These are phyloP conservation scores for Lutraria rhynchaena DNA, from an alignment of 1,140 invertebrate genomes.

Conservation along the genomic window DNA sequence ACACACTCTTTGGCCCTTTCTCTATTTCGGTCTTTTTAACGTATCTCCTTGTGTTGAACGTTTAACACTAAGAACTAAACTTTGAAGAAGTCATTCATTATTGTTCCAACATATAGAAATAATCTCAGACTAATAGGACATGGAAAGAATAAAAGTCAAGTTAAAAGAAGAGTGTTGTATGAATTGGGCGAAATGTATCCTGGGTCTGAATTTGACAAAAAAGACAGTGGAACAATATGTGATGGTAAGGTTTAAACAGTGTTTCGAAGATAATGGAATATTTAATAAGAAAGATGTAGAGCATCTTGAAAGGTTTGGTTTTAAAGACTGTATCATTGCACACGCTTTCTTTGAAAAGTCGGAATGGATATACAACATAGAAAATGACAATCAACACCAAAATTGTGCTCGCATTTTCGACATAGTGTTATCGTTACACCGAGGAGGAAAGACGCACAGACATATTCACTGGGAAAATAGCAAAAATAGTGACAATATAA, in stretches of 20 bases:
- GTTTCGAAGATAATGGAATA: not conserved
- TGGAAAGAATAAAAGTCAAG: not conserved
- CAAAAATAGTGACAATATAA: not conserved
- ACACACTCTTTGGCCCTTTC: too few species aligned
- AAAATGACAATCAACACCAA: not conserved
- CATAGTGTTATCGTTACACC: not conserved
- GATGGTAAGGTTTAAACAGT: not conserved
- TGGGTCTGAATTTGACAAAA: not conserved
- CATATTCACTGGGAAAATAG: not conserved
- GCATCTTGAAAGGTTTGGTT: too few species aligned
- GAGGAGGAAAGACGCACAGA: not conserved
- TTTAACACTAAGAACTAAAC: too few species aligned
- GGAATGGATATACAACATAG: not conserved
- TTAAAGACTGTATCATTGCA: too few species aligned
- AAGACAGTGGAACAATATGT: not conserved
- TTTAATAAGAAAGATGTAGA: not conserved
- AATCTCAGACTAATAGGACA: too few species aligned
- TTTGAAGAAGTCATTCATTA: too few species aligned
- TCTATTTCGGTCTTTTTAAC: too few species aligned
- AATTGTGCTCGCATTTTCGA: not conserved
- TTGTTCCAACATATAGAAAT: too few species aligned
- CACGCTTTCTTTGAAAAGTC: not conserved
- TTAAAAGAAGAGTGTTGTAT: not conserved
- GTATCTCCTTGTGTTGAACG: too few species aligned
- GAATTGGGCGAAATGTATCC: not conserved